A percentile compares a stretch with the other conserved stretches of the same genome.
Evolutionary conservation across 2,888 invertebrate genomes (phyloP).

Genomic region (Sesia bembeciformis): DNA sequence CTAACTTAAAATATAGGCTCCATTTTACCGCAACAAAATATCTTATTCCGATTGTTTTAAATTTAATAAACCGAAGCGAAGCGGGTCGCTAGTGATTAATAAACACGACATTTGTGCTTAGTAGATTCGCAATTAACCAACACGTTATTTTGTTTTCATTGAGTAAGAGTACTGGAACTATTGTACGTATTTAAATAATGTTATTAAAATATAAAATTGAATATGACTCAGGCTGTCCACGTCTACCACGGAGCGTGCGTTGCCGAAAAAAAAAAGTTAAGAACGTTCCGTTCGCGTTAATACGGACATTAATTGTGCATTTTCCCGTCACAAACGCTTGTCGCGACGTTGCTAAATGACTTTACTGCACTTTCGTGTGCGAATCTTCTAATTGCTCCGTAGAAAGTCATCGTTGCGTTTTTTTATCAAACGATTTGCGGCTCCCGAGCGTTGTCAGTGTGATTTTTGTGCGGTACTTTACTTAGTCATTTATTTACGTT

Average conservation of each 20-base stretch:
- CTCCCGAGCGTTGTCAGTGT: slow-evolving; percentile 32
- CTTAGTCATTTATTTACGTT: slow-evolving; percentile 42
- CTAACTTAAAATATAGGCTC: too few species aligned
- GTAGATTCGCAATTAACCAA: too few species aligned
- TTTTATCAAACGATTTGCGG: slow-evolving; percentile 35
- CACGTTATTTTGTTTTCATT: too few species aligned
- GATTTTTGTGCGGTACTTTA: slow-evolving; percentile 50
- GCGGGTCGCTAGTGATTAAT: too few species aligned
- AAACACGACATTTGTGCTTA: too few species aligned
- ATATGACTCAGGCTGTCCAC: too few species aligned
- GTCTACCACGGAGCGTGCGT: background rate
- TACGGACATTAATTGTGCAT: slow-evolving; percentile 21
- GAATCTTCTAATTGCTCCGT: slow-evolving; percentile 64
- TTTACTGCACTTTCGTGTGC: slow-evolving; percentile 57
- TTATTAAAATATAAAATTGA: too few species aligned
- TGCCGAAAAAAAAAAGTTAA: background rate
- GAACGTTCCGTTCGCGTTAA: background rate
- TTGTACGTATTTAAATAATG: too few species aligned
- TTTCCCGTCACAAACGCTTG: slow-evolving; percentile 9
- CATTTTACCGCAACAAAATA: too few species aligned
- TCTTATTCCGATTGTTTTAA: too few species aligned
- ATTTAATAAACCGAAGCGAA: too few species aligned
- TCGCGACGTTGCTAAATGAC: slow-evolving; percentile 28
- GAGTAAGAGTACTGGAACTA: too few species aligned
- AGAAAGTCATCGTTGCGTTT: slow-evolving; percentile 56